Percentiles rank a stretch among this genome's conserved stretches.
Evolutionary conservation across 2,888 invertebrate species (phyloP).

Genomic region (Sclerodermus sp.): DNA sequence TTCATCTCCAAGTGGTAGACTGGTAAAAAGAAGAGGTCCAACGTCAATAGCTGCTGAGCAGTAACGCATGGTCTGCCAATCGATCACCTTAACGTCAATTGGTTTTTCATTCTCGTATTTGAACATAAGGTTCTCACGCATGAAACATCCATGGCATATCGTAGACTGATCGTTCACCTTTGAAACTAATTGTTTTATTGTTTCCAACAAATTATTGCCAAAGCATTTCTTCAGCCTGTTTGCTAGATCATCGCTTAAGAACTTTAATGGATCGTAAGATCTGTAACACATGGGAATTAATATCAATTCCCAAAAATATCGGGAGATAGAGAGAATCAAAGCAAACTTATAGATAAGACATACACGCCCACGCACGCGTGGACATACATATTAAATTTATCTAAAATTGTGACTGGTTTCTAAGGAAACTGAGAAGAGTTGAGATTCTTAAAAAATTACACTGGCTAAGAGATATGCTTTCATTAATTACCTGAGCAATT

Average conservation of each 20-base stretch:
- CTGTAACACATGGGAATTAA: slow-evolving; percentile 26
- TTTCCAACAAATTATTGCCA: slow-evolving; percentile 15
- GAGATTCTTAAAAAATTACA: no score
- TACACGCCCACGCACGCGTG: no score
- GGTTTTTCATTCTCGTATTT: slow-evolving; percentile 30
- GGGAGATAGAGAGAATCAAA: no score
- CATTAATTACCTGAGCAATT: slow-evolving; percentile 12
- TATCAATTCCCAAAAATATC: no score
- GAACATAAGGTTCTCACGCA: slow-evolving; percentile 37
- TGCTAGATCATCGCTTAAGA: slow-evolving; percentile 9
- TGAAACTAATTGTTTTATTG: slow-evolving; percentile 4
- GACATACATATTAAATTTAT: no score
- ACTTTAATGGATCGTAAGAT: slow-evolving; percentile 15
- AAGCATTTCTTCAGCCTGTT: slow-evolving; percentile 18
- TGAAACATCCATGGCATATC: slow-evolving; percentile 43
- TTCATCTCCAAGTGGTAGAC: slow-evolving; percentile 6
- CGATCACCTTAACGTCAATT: slow-evolving; percentile 38
- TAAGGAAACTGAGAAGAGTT: no score
- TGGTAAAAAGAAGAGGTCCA: slow-evolving; percentile 29
- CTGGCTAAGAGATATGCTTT: background rate
- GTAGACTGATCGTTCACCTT: slow-evolving; percentile 28
- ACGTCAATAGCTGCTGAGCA: slow-evolving; percentile 42
- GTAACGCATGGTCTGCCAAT: slow-evolving; percentile 44
- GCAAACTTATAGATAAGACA: no score
- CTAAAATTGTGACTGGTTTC: no score